A percentile compares a stretch with the other conserved stretches of the same genome.
phyloP scores from a whole-genome alignment of 1,140 invertebrate genomes.

The Lepidostoma basale region DNA sequence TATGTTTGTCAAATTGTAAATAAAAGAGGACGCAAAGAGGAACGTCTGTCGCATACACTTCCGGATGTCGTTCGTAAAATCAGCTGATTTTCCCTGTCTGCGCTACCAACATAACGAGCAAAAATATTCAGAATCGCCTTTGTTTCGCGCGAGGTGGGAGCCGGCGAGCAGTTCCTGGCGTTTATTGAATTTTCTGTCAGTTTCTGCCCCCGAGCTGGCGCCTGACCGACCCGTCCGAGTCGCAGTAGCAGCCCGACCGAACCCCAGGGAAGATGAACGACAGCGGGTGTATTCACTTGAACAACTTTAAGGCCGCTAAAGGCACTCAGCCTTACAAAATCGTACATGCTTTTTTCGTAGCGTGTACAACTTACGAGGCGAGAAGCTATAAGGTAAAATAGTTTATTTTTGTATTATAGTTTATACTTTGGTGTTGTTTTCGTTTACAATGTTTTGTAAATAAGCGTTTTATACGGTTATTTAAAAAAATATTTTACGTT shows the following conservation, averaged over 20 bases:
- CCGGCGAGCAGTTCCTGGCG: slow-evolving; percentile 16
- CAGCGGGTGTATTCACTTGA: slow-evolving; percentile 77
- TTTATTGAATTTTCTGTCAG: slow-evolving; percentile 39
- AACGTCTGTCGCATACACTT: slow-evolving; percentile 26
- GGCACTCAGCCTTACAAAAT: slow-evolving; percentile 76
- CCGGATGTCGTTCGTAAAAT: slow-evolving; percentile 21
- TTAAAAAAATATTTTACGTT: not conserved
- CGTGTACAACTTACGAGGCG: slow-evolving; percentile 71
- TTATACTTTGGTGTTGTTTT: not conserved
- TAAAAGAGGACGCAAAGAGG: slow-evolving; percentile 25
- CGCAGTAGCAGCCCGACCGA: slow-evolving; percentile 16
- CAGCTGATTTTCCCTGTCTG: slow-evolving; percentile 31
- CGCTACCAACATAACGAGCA: slow-evolving; percentile 26
- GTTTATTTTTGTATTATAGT: slow-evolving; percentile 27
- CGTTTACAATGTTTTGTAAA: too few relatives aligned
- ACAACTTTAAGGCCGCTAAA: slow-evolving; percentile 77
- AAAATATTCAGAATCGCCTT: slow-evolving; percentile 13
- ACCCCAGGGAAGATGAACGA: slow-evolving; percentile 66
- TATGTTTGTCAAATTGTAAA: slow-evolving; percentile 38
- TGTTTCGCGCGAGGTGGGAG: slow-evolving; percentile 28
- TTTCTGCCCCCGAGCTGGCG: slow-evolving; percentile 24
- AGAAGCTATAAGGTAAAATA: slow-evolving; percentile 71
- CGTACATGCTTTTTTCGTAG: slow-evolving; percentile 77
- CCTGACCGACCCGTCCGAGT: not conserved
- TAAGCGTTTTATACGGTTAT: not conserved